Percentiles rank a stretch among this genome's conserved stretches.
Evolutionary conservation across 2,888 invertebrate genomes (phyloP).

Genomic region (Tridacna crocea): DNA sequence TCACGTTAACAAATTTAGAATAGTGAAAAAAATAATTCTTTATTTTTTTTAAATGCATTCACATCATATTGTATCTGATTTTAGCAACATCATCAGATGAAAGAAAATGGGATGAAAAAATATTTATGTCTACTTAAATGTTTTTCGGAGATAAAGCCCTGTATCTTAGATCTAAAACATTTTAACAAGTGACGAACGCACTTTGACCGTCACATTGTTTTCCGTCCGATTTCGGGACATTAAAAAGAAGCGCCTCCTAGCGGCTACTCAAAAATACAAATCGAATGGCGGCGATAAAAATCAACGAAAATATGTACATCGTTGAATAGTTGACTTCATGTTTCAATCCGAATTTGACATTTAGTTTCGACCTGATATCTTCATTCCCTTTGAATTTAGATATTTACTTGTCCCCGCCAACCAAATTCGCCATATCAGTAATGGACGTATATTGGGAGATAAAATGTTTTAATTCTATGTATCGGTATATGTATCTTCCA

Average conservation of each 20-base stretch:
- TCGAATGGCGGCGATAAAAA: conserved; percentile 10
- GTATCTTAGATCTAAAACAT: conserved; percentile 19
- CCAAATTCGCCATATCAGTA: background rate
- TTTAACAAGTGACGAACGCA: conserved; percentile 19
- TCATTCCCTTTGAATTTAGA: conserved; percentile 18
- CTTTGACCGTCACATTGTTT: conserved; percentile 21
- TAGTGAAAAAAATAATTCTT: too few species aligned
- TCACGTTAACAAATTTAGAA: too few species aligned
- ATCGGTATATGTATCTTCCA: conserved; percentile 12
- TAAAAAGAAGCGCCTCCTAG: conserved; percentile 18
- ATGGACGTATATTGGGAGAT: conserved; percentile 4
- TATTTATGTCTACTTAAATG: too few species aligned
- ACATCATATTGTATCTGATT: too few species aligned
- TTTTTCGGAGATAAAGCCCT: too few species aligned
- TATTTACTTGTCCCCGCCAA: conserved; percentile 21
- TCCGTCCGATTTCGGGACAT: conserved; percentile 1
- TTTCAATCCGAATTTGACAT: conserved; percentile 20
- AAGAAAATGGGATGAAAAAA: too few species aligned
- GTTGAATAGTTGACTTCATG: background rate
- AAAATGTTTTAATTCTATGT: conserved; percentile 27
- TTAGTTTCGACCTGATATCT: conserved; percentile 22
- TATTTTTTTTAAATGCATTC: too few species aligned
- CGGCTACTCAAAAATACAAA: conserved; percentile 22
- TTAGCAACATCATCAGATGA: too few species aligned
- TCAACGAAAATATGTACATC: conserved; percentile 8